These are phyloP conservation scores for Synanceia verrucosa DNA, from an alignment of 2,797 vertebrate species.

Conservation along the genomic window DNA sequence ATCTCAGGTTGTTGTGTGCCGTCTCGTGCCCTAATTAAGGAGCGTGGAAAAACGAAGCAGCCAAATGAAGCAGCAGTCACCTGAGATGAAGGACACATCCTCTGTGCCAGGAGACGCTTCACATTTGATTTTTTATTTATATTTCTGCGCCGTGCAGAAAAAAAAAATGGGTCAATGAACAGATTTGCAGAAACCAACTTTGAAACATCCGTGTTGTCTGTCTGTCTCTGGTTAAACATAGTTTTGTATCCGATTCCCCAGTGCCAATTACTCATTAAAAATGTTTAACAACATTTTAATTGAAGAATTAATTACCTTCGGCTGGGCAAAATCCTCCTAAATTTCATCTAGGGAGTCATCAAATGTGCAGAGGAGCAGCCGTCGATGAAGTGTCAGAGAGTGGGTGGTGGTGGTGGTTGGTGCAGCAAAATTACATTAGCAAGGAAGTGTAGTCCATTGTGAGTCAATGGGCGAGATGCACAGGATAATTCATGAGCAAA, in stretches of 20 bases:
- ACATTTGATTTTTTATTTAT: conserved; percentile 84
- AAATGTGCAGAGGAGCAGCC: conserved; percentile 70
- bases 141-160: conserved; percentile 65
- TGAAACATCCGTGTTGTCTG: conserved; percentile 81
- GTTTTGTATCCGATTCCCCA: conserved; percentile 84
- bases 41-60: conserved; percentile 42
- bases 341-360: conserved; percentile 86
- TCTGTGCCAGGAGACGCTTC: conserved; percentile 74
- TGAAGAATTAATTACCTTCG: conserved; percentile 91
- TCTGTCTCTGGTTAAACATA: conserved; percentile 84
- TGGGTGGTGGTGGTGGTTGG: conserved; percentile 42
- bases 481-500: conserved; percentile 65
- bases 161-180: conserved; percentile 82
- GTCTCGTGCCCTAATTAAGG: conserved; percentile 84
- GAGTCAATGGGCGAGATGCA: conserved; percentile 59
- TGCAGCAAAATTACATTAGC: conserved; percentile 76
- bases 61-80: conserved; percentile 82
- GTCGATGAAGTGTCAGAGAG: conserved; percentile 58
- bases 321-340: conserved; percentile 85
- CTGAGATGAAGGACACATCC: conserved; percentile 85
- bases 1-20: conserved; percentile 76
- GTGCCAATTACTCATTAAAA: conserved; percentile 88
- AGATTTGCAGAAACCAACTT: conserved; percentile 81
- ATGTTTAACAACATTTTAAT: conserved; percentile 92
- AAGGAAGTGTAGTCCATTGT: conserved; percentile 45